A percentile compares a stretch with the other conserved stretches of the same genome.
These are phyloP conservation scores for Antechinus stuartii DNA, from an alignment of 2,113 vertebrate genomes.

Conservation along the genomic window DNA sequence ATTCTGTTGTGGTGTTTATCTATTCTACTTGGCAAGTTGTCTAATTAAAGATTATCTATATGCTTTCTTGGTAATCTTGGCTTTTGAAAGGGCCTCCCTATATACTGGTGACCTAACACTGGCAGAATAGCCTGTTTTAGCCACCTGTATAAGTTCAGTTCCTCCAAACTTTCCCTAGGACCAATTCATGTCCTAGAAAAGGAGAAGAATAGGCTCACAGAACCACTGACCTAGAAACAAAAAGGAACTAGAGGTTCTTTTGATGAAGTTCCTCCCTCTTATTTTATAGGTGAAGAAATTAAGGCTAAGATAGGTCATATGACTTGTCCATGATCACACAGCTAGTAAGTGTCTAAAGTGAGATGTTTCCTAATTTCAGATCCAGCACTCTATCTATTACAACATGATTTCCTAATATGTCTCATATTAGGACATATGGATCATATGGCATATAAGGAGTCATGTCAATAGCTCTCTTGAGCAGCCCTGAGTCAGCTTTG, in stretches of 20 bases:
- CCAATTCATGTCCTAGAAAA: background rate
- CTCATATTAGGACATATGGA: background rate
- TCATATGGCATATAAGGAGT: background rate
- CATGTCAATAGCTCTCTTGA: background rate
- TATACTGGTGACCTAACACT: background rate
- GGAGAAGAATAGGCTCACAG: background rate
- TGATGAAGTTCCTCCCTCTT: background rate
- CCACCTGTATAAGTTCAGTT: background rate
- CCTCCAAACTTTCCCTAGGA: background rate
- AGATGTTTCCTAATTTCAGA: background rate
- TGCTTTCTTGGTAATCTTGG: background rate
- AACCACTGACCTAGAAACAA: background rate
- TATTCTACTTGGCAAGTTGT: constrained; percentile 5
- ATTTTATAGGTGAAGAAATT: background rate
- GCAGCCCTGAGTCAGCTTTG: background rate
- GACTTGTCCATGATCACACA: background rate
- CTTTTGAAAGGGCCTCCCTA: background rate
- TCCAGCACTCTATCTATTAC: background rate
- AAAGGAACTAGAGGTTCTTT: background rate
- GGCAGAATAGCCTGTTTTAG: background rate
- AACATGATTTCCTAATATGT: background rate
- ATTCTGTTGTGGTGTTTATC: constrained; percentile 17
- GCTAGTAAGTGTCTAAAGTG: background rate
- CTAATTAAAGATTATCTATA: background rate
- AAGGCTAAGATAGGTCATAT: background rate